phyloP scores from a whole-genome alignment of 2,113 vertebrate species.

The Trematomus loennbergii region DNA sequence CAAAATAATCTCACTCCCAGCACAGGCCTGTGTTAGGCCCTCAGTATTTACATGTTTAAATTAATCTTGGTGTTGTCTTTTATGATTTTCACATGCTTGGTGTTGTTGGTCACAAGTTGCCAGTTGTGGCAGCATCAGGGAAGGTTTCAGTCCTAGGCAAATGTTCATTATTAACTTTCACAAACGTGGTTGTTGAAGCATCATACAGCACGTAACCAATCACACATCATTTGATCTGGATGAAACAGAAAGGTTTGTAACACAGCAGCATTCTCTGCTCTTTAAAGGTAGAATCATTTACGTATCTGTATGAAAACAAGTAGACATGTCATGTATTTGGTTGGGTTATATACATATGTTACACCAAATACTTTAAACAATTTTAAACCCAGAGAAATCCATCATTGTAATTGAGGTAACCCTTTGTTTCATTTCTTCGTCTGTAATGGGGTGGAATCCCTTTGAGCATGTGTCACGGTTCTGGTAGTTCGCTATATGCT shows the following conservation, averaged over 20 bases:
- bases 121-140: conserved; percentile 4
- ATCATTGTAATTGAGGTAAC: too few relatives aligned
- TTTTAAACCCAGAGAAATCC: too few relatives aligned
- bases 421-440: too few relatives aligned
- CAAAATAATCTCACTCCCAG: background rate
- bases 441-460: too few relatives aligned
- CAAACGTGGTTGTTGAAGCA: conserved; percentile 1
- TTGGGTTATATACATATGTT: too few relatives aligned
- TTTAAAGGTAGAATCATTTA: background rate
- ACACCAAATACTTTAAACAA: too few relatives aligned
- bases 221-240: background rate
- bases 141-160: conserved; percentile 24
- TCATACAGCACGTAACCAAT: background rate
- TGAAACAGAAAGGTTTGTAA: conserved; percentile 39
- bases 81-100: background rate
- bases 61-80: background rate
- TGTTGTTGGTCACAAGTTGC: background rate
- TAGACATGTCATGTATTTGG: too few relatives aligned
- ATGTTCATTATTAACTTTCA: conserved; percentile 34
- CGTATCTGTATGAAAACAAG: too few relatives aligned
- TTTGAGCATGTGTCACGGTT: too few relatives aligned
- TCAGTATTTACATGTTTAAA: background rate
- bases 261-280: conserved; percentile 4
- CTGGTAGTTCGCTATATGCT: too few relatives aligned
- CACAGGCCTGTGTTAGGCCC: background rate